Percentiles rank a stretch among this genome's conserved stretches.
Evolutionary conservation across 2,797 vertebrate species (phyloP).

Genomic region (Halcyon chelicuti): DNA sequence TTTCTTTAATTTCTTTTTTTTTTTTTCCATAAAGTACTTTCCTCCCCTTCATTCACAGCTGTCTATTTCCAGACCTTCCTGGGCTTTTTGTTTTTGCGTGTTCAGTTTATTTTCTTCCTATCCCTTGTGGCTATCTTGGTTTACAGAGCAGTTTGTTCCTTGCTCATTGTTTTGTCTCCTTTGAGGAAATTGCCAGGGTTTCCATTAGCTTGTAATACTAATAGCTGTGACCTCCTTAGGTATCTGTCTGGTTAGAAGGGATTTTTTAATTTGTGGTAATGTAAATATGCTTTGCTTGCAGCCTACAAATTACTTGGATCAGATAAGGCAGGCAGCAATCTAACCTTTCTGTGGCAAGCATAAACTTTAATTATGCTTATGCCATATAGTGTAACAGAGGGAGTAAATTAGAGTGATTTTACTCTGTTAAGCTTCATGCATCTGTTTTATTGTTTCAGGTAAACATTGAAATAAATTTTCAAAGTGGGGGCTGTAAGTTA

Average conservation of each 20-base stretch:
- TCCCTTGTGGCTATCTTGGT: conserved; percentile 19
- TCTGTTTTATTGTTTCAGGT: neutral
- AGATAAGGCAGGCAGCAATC: conserved; percentile 11
- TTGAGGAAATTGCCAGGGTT: conserved; percentile 51
- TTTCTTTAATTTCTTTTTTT: neutral
- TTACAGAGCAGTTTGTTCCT: conserved; percentile 32
- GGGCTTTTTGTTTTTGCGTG: neutral
- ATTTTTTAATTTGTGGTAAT: conserved; percentile 38
- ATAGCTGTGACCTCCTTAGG: conserved; percentile 13
- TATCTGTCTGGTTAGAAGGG: conserved; percentile 27
- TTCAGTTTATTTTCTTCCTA: conserved; percentile 17
- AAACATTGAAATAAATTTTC: neutral
- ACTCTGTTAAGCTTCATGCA: neutral
- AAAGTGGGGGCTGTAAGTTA: neutral
- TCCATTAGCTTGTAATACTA: conserved; percentile 36
- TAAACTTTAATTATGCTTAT: neutral
- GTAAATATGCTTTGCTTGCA: conserved; percentile 38
- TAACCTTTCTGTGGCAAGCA: neutral
- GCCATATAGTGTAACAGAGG: neutral
- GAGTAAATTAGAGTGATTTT: neutral
- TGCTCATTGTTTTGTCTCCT: conserved; percentile 31
- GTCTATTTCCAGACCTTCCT: neutral
- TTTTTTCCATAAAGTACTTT: neutral
- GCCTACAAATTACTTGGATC: neutral
- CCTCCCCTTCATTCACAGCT: neutral